Conservation (phyloP, 2,888 invertebrate species). For the Macrosoma leucophasiata region DNA sequence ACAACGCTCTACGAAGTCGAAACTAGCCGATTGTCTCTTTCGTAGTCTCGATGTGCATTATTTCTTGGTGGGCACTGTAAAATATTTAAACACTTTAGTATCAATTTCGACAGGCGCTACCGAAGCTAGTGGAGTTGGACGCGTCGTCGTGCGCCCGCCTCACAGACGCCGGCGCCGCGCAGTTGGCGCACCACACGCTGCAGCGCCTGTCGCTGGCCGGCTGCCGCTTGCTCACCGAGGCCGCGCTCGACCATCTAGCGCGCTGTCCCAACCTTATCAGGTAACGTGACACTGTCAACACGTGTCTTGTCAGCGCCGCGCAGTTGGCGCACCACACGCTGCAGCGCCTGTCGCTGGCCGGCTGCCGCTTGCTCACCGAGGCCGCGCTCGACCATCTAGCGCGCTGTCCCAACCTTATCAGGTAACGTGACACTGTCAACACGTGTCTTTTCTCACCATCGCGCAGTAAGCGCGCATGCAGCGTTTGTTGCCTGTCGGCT, state of each 20-base stretch:
- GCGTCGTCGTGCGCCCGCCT: conserved; percentile 91
- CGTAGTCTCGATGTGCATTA: too few species aligned
- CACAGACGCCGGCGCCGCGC: conserved; percentile 93
- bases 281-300: conserved; percentile 29
- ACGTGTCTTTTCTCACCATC: too few species aligned
- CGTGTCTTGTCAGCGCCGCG: too few species aligned
- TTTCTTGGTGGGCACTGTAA: too few species aligned
- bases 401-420: conserved; percentile 81
- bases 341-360: conserved; percentile 85
- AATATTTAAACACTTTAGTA: too few species aligned
- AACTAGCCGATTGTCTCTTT: too few species aligned
- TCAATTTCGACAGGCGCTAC: conserved; percentile 83
- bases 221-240: conserved; percentile 88
- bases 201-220: conserved; percentile 86
- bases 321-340: conserved; percentile 87
- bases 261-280: conserved; percentile 82
- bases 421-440: conserved; percentile 33
- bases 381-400: conserved; percentile 87
- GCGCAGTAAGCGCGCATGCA: too few species aligned
- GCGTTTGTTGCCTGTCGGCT: too few species aligned
- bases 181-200: conserved; percentile 85
- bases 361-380: conserved; percentile 89
- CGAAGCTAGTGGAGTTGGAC: conserved; percentile 84
- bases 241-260: conserved; percentile 86
- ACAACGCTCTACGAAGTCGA: too few species aligned